Evolutionary conservation across 1,140 invertebrate species (phyloP).

Genomic region (Pogonomyrmex californicus): DNA sequence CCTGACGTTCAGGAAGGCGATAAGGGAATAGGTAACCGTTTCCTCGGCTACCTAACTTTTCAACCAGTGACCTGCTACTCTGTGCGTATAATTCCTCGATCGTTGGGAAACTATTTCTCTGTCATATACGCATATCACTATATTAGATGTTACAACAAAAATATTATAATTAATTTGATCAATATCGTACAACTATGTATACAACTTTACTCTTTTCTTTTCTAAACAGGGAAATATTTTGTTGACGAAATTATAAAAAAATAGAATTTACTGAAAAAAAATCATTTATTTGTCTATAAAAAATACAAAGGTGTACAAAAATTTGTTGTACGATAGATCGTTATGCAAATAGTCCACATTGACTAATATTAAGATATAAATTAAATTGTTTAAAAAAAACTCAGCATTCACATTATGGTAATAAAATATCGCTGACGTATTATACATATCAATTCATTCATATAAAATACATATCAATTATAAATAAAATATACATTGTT

Average conservation of each 20-base stretch:
- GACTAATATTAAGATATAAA: conserved; percentile 27
- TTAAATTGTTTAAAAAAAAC: conserved; percentile 18
- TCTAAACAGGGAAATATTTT: not conserved
- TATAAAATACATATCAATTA: not conserved
- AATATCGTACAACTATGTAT: not conserved
- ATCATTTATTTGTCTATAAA: conserved; percentile 63
- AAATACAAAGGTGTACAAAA: conserved; percentile 66
- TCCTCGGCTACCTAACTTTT: conserved; percentile 70
- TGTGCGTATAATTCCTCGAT: conserved; percentile 70
- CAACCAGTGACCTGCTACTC: conserved; percentile 60
- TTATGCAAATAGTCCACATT: conserved; percentile 54
- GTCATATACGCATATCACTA: not conserved
- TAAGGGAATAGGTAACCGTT: conserved; percentile 80
- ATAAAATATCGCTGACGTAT: conserved; percentile 7
- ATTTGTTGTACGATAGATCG: conserved; percentile 25
- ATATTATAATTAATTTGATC: not conserved
- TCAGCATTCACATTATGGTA: conserved; percentile 32
- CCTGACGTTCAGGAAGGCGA: conserved; percentile 84
- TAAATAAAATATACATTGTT: conserved; percentile 30
- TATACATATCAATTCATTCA: conserved; percentile 8
- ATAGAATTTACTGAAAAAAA: conserved; percentile 18
- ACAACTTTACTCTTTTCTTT: not conserved
- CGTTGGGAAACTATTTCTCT: conserved; percentile 51
- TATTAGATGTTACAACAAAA: not conserved
- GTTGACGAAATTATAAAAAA: not conserved